Conservation (phyloP, 2,888 invertebrate genomes). For the Gnatocerus cornutus region DNA sequence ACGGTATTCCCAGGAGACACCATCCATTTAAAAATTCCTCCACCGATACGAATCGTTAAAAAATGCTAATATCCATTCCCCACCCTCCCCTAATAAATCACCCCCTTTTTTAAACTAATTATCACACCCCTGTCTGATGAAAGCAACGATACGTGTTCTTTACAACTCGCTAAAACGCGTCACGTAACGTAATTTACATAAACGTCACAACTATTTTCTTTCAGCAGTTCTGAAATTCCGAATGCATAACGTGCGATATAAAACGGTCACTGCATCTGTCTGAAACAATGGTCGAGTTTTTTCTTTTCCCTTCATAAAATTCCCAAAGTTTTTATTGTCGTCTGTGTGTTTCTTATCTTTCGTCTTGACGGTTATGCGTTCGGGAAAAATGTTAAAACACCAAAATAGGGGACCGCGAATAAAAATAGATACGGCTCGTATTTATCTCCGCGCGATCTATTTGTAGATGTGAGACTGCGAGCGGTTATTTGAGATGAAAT, state of each 20-base stretch:
- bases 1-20: conserved; percentile 15
- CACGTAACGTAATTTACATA: conserved; percentile 37
- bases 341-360: conserved; percentile 18
- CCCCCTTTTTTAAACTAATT: conserved; percentile 19
- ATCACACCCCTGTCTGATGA: conserved; percentile 8
- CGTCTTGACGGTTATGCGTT: conserved; percentile 5
- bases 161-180: conserved; percentile 15
- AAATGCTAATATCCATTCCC: conserved; percentile 10
- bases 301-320: conserved; percentile 14
- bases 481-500: conserved; percentile 15
- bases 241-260: conserved; percentile 28
- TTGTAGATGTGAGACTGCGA: conserved; percentile 20
- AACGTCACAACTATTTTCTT: conserved; percentile 32
- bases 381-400: conserved; percentile 22
- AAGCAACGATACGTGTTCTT: conserved; percentile 20
- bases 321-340: conserved; percentile 23
- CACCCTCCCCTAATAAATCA: conserved; percentile 17
- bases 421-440: conserved; percentile 37
- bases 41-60: conserved; percentile 19
- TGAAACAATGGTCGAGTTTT: conserved; percentile 25
- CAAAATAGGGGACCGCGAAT: conserved; percentile 34
- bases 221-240: conserved; percentile 31
- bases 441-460: conserved; percentile 34
- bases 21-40: conserved; percentile 15
- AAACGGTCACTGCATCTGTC: conserved; percentile 41